Percentiles rank a stretch among this genome's conserved stretches.
These are phyloP conservation scores for Aspidoscelis tigris DNA, from an alignment of 2,113 vertebrate species.

Conservation along the genomic window DNA sequence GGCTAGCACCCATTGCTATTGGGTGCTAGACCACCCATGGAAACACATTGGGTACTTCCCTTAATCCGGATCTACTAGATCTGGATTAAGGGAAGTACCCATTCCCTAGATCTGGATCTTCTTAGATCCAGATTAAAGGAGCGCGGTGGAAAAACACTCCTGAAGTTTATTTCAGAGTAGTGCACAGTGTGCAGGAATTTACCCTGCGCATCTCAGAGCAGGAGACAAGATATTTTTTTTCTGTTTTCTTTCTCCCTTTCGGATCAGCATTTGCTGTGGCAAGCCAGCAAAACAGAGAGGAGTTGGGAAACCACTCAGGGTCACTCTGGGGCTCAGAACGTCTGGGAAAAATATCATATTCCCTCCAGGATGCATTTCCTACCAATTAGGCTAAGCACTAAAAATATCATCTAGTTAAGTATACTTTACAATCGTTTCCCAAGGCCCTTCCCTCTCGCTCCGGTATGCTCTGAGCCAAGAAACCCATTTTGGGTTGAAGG, in stretches of 20 bases:
- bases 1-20: too few species aligned
- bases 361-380: conserved; percentile 1
- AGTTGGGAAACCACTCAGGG: not conserved
- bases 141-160: too few species aligned
- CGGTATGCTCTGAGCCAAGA: not conserved
- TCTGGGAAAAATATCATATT: conserved; percentile 11
- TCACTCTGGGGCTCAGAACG: conserved; percentile 9
- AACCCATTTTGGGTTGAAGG: not conserved
- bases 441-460: not conserved
- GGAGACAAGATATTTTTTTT: too few species aligned
- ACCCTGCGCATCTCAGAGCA: conserved; percentile 1
- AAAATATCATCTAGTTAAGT: not conserved
- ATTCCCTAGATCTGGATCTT: too few species aligned
- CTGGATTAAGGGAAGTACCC: too few species aligned
- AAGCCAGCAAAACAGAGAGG: not conserved
- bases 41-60: too few species aligned
- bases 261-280: conserved; percentile 31
- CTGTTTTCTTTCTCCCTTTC: not conserved
- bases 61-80: too few species aligned
- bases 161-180: too few species aligned
- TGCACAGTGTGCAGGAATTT: not conserved
- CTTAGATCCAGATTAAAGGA: too few species aligned
- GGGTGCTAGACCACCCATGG: too few species aligned
- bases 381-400: conserved; percentile 31
- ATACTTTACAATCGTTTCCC: not conserved